Evolutionary conservation across 1,140 invertebrate species (phyloP), one percentile per base, ranked within the genome.

Genomic region (Ctenoplectra terminalis): DNA sequence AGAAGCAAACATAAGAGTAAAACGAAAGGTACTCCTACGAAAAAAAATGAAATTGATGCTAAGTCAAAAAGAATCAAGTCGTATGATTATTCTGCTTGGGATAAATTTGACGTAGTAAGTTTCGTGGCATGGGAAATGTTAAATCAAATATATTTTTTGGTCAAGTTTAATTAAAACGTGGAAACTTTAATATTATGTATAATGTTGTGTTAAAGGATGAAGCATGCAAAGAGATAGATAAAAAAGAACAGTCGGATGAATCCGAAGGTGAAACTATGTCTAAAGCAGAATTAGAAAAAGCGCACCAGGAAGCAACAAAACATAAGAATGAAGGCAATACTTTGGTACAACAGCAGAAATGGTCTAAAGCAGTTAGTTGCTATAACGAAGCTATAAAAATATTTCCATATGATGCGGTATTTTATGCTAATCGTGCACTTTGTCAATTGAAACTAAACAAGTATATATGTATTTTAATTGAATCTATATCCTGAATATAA

Each of bases 361-460:
- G 97, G 95, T 94, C 95, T 43, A 95, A 96, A 85, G 98, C 98
- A 0, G 96, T 98, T 83, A 92, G 95, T 15, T 96, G 96, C 83
- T 99, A 99, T 90, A 96, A 95, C 37, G 93, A 95, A 88, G 98
- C 98, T 17, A 97, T 98, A 61, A 94, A 96, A 79, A 92, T 96
- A 54, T 97, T 97, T 90, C 95, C 96, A 13, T 94, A 96, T 79
- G 98, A 99, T 93, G 95, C 98, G 11, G 94, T 97, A 11, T 97
- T 97, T 89, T 98, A 96, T 90, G 97, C 97, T 13, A 99, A 99
- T 93, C 94, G 98, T 89, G 98, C 97, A 13, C 95, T 99, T 78
- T 98, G 98, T 84, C 96, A 97, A 85, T 93, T 99, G 17, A 98
- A 98, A 92, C 95, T 96, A 87, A 95, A 98, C 83, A 96, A 96